Evolutionary conservation across 2,888 invertebrate genomes (phyloP).

Genomic region (Pollenia labialis): DNA sequence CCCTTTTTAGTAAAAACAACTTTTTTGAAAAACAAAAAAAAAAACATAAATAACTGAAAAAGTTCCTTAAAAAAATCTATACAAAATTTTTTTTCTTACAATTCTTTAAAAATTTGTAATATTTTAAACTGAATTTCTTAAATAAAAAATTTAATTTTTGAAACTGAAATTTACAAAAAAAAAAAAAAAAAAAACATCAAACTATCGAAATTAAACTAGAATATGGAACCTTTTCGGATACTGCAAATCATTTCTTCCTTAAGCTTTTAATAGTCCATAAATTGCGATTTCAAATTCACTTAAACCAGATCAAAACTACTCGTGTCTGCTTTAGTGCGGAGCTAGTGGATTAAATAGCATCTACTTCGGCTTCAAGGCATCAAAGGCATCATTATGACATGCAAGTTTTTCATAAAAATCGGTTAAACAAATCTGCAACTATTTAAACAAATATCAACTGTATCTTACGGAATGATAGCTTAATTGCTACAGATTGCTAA

Average conservation of each 20-base stretch:
- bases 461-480: background rate
- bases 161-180: constrained; percentile 76
- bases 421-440: background rate
- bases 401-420: constrained; percentile 24
- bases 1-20: constrained; percentile 1
- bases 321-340: background rate
- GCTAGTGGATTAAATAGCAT: background rate
- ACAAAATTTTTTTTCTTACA: background rate
- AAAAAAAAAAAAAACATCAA: constrained; percentile 36
- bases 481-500: constrained; percentile 7
- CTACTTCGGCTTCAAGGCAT: background rate
- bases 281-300: too few relatives aligned
- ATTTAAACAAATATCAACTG: background rate
- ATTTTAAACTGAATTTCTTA: constrained; percentile 52
- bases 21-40: background rate
- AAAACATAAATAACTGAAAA: background rate
- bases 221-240: constrained; percentile 49
- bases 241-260: background rate
- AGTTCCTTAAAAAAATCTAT: background rate
- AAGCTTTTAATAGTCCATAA: too few relatives aligned
- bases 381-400: constrained; percentile 26
- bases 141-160: constrained; percentile 76
- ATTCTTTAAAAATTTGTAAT: too few relatives aligned
- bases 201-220: background rate
- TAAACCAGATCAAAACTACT: too few relatives aligned